Base-by-base conservation (phyloP, 2,113 vertebrate species). In the Zapornia atra region DNA sequence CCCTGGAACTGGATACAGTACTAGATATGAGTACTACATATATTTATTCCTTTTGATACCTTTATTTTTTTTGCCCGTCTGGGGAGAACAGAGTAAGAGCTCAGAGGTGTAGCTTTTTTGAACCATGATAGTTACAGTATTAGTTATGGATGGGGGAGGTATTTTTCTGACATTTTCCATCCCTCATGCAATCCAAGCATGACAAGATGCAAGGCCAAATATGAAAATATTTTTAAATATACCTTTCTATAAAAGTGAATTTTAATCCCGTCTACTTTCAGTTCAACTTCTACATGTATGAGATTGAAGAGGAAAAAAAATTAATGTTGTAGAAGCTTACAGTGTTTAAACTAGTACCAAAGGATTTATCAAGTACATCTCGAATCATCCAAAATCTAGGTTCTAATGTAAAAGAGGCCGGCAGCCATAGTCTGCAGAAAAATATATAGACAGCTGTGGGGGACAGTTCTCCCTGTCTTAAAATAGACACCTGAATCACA, bases 401-500 rank as follows among this genome's bases (percentile, higher is more conserved):
- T 64, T 87, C 61, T 85, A 21, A 38, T 25, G 16, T 33, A 64
- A 89, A 94, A 26, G 20, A 65, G 3, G 31, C 29, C 92, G 33
- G 9, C n/a, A 77, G 17, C 11, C 31, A 15, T 19, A 82, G 70
- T 44, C 15, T 33, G 31, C 40, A 68, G 38, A 54, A 70, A 53
- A 40, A 83, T 0, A 86, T 53, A 42, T 0, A 72, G 79, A 66
- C 22, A 75, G 38, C 53, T 92, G 36, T 86, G 64, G 80, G 31
- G 11, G 72, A 59, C 71, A 86, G 24, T 82, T 85, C 38, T 60
- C n/a, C 34, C 26, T 90, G 31, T 77, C 76, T 86, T 86, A 92
- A 95, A 95, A 90, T 65, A 92, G 82, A 69, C 76, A 26, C 73
- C 63, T 96, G 72, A 94, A 81, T 90, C 71, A 73, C 63, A 60